Percentiles rank a stretch among this genome's conserved stretches.
phyloP scores from a whole-genome alignment of 2,113 vertebrate species.

The Pterophyllum scalare region DNA sequence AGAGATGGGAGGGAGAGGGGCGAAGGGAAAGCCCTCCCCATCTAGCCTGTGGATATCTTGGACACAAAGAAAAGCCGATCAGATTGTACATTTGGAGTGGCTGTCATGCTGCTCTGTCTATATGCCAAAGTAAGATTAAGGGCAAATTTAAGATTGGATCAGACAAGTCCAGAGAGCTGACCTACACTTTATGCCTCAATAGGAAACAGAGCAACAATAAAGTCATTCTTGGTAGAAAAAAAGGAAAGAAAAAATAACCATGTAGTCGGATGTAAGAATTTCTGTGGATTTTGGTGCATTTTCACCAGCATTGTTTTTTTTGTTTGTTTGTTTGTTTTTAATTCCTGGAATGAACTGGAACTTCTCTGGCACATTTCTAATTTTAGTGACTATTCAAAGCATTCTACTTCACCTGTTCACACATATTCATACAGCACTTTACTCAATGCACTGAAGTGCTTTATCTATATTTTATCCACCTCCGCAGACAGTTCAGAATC shows the following conservation, averaged over 20 bases:
- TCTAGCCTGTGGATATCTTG: constrained; percentile 49
- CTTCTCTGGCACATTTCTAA: too few species aligned
- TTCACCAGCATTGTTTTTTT: background rate
- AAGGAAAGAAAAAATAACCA: background rate
- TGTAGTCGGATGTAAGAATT: rapidly evolving
- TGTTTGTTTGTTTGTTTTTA: background rate
- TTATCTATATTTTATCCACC: background rate
- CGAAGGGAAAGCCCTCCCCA: constrained; percentile 29
- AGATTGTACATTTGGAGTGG: constrained; percentile 31
- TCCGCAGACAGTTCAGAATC: background rate
- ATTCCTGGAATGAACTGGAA: too few species aligned
- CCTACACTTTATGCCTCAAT: background rate
- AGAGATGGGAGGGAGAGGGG: constrained; percentile 20
- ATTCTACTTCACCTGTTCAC: background rate
- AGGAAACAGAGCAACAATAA: background rate
- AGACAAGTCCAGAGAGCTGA: background rate
- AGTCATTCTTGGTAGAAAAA: background rate
- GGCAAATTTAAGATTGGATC: constrained; percentile 29
- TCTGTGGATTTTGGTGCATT: background rate
- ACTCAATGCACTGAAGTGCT: background rate
- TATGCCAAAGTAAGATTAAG: constrained; percentile 48
- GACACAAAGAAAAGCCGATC: constrained; percentile 38
- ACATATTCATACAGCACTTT: background rate
- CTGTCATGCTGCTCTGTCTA: constrained; percentile 26
- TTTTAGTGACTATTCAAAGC: background rate